phyloP scores from a whole-genome alignment of 2,888 invertebrate genomes.

The Tipula lateralis region DNA sequence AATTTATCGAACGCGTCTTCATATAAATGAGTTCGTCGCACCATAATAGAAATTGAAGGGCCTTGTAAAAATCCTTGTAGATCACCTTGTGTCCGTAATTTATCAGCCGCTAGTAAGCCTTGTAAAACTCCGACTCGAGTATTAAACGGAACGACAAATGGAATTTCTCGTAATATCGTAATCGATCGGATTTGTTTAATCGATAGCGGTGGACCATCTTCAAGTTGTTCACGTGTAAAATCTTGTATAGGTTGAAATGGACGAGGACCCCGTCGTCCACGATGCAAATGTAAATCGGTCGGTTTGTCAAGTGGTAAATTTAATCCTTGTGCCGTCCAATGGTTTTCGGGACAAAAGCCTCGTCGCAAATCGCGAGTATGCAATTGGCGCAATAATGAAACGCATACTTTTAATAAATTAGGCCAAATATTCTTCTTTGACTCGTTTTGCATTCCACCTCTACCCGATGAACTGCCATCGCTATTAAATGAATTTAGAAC shows the following conservation, averaged over 20 bases:
- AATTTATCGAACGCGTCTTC: constrained; percentile 96
- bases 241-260: constrained; percentile 55
- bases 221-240: constrained; percentile 57
- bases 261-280: constrained; percentile 50
- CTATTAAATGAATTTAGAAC: constrained; percentile 39
- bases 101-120: constrained; percentile 56
- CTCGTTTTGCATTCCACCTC: constrained; percentile 42
- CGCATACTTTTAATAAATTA: constrained; percentile 65
- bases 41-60: constrained; percentile 68
- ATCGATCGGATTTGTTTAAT: constrained; percentile 82
- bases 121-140: constrained; percentile 83
- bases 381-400: constrained; percentile 72
- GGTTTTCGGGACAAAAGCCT: constrained; percentile 65
- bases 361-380: constrained; percentile 82
- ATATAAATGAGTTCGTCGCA: constrained; percentile 88
- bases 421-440: constrained; percentile 64
- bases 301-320: constrained; percentile 53
- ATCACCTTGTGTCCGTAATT: constrained; percentile 63
- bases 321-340: constrained; percentile 58
- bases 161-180: constrained; percentile 84
- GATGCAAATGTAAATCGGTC: constrained; percentile 53
- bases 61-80: constrained; percentile 69
- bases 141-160: constrained; percentile 89
- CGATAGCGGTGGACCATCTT: constrained; percentile 78
- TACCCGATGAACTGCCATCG: constrained; percentile 32